Percentiles rank a stretch among this genome's conserved stretches.
phyloP scores from a whole-genome alignment of 2,797 vertebrate species.

The Rhynchotus rufescens region DNA sequence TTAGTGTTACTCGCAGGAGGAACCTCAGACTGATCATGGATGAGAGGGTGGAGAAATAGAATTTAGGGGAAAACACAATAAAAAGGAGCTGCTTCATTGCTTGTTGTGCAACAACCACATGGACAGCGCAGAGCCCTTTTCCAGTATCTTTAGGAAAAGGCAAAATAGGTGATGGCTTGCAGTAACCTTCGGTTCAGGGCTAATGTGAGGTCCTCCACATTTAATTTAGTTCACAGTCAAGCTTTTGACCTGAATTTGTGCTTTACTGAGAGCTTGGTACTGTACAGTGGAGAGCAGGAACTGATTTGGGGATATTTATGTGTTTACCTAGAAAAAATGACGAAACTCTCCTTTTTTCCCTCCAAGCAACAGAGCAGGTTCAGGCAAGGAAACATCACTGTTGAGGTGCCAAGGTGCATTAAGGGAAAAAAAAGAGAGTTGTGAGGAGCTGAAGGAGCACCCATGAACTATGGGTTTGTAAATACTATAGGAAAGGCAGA shows the following conservation, averaged over 20 bases:
- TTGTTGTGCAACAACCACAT: not conserved
- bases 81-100: not conserved
- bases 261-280: not conserved
- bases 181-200: not conserved
- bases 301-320: accelerated
- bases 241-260: not conserved
- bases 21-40: not conserved
- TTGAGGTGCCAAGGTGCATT: not conserved
- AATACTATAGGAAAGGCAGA: not conserved
- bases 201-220: not conserved
- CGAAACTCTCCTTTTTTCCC: not conserved
- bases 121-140: not conserved
- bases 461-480: not conserved
- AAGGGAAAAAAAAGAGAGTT: accelerated
- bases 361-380: not conserved
- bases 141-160: not conserved
- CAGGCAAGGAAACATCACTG: not conserved
- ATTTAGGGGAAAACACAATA: not conserved
- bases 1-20: not conserved
- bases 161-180: accelerated
- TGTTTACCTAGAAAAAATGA: not conserved
- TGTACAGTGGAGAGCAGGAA: not conserved
- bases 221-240: not conserved
- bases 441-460: not conserved
- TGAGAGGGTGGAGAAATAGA: not conserved